phyloP scores from a whole-genome alignment of 2,888 invertebrate genomes.

The Gymnoscelis rufifasciata region DNA sequence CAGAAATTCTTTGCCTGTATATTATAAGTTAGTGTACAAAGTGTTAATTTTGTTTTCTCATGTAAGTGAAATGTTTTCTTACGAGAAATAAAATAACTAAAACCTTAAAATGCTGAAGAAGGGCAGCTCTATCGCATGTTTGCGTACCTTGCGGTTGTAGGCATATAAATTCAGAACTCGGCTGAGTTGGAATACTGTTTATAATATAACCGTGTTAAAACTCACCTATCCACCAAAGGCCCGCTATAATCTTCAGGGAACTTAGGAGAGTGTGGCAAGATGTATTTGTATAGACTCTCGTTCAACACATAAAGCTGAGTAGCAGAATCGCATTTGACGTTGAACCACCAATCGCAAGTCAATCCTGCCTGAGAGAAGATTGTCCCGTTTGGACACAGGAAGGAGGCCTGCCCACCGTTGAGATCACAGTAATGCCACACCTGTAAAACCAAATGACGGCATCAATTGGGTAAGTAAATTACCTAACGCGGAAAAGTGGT shows the following conservation, averaged over 20 bases:
- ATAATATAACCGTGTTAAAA: constrained; percentile 25
- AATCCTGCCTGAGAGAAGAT: constrained; percentile 93
- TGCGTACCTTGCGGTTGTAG: too few relatives aligned
- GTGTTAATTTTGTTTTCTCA: too few relatives aligned
- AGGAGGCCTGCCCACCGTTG: constrained; percentile 93
- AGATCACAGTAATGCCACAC: constrained; percentile 96
- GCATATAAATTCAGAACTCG: too few relatives aligned
- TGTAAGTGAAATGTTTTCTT: too few relatives aligned
- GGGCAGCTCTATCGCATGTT: too few relatives aligned
- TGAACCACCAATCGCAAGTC: constrained; percentile 96
- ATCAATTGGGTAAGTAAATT: not conserved
- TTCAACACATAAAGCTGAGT: constrained; percentile 92
- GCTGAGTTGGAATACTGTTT: too few relatives aligned
- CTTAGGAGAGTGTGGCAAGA: constrained; percentile 90
- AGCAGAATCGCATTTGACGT: constrained; percentile 90
- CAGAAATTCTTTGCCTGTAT: too few relatives aligned
- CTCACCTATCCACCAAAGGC: constrained; percentile 90
- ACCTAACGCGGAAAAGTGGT: not conserved
- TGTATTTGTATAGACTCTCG: constrained; percentile 92
- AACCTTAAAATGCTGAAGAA: too few relatives aligned
- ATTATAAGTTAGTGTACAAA: too few relatives aligned
- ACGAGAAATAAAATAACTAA: too few relatives aligned
- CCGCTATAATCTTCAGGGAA: constrained; percentile 95
- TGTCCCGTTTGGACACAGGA: constrained; percentile 93
- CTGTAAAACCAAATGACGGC: constrained; percentile 65